Evolutionary conservation across 1,140 invertebrate genomes (phyloP), one percentile per base, ranked within the genome.

Genomic region (Heliconius himera): DNA sequence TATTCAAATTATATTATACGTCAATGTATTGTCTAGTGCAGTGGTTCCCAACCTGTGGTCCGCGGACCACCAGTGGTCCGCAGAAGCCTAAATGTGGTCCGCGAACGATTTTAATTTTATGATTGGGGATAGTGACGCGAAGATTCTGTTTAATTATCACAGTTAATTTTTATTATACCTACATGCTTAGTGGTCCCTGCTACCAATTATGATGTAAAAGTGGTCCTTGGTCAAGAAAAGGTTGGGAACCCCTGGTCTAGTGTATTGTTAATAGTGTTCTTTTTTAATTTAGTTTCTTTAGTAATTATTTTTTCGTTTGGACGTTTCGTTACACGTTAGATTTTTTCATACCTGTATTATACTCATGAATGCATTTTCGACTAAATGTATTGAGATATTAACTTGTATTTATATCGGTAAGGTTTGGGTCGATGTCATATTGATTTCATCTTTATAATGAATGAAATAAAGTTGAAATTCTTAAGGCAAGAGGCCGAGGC

Each of bases 351-450:
- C 91, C 92, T 92, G 90, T 91, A 87, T 89, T 86, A 94, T 93
- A 94, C 92, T 94, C 91, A 93, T 89, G 75, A 79, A 89, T 89
- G 90, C 88, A 91, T 93, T 92, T 90, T 89, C 83, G 86, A 91
- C 88, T 89, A 87, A 86, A 74, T 85, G 85, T 90, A 85, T 90
- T 85, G 84, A 86, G 84, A 88, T 85, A 85, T 86, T 84, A 81
- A 83, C 82, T 85, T 87, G 79, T 85, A 83, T 84, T 84, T 84
- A 79, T 82, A 71, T 51, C 13, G 77, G 73, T 83, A 82, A 81
- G 13, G 9, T 66, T 66, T 29, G 60, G 60, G 60, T 29, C 60
- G 13, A 29, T 66, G 22, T 66, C 60, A 26, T 66, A 66, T 66
- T 66, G 29, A 66, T 83, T 70, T 73, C 51, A 36, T 76, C 72